These are phyloP conservation scores for Cinclus cinclus DNA, from an alignment of 2,113 vertebrate species.

Conservation along the genomic window DNA sequence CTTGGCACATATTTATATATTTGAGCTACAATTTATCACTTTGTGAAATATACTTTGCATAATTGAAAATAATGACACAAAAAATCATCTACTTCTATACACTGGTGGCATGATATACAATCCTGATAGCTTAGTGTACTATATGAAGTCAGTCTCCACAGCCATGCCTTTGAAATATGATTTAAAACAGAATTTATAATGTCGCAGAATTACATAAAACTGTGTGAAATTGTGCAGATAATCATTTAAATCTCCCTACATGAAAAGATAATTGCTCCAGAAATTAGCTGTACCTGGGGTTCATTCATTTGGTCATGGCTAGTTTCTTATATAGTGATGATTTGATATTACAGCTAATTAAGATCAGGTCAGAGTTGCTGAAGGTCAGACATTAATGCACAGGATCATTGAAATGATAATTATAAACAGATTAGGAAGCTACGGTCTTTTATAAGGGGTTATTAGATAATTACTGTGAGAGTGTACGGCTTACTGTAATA, in stretches of 20 bases:
- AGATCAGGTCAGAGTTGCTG: slow-evolving; percentile 98
- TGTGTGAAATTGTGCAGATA: slow-evolving; percentile 99
- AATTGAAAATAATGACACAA: slow-evolving; percentile 67
- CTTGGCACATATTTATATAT: neutral
- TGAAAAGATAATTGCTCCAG: slow-evolving; percentile 99
- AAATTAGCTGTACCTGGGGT: slow-evolving; percentile 99
- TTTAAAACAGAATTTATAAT: slow-evolving; percentile 89
- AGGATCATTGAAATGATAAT: slow-evolving; percentile 99
- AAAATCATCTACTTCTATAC: slow-evolving; percentile 43
- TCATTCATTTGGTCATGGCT: slow-evolving; percentile 99
- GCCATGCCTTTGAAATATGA: slow-evolving; percentile 84
- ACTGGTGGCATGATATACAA: slow-evolving; percentile 7
- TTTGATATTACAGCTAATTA: slow-evolving; percentile 99
- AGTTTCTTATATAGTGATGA: slow-evolving; percentile 97
- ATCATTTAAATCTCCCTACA: slow-evolving; percentile 99
- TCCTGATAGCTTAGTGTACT: slow-evolving; percentile 48
- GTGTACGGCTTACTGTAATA: slow-evolving; percentile 90
- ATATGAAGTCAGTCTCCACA: slow-evolving; percentile 67
- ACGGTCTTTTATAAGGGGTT: slow-evolving; percentile 94
- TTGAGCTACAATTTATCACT: slow-evolving; percentile 29
- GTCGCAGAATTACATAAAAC: slow-evolving; percentile 89
- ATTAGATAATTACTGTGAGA: slow-evolving; percentile 95
- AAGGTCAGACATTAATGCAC: slow-evolving; percentile 98
- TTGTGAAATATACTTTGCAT: slow-evolving; percentile 50
- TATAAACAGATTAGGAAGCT: slow-evolving; percentile 99